A percentile compares a stretch with the other conserved stretches of the same genome.
Conservation (phyloP, 2,888 invertebrate genomes). For the Lordiphosa andalusiaca region DNA sequence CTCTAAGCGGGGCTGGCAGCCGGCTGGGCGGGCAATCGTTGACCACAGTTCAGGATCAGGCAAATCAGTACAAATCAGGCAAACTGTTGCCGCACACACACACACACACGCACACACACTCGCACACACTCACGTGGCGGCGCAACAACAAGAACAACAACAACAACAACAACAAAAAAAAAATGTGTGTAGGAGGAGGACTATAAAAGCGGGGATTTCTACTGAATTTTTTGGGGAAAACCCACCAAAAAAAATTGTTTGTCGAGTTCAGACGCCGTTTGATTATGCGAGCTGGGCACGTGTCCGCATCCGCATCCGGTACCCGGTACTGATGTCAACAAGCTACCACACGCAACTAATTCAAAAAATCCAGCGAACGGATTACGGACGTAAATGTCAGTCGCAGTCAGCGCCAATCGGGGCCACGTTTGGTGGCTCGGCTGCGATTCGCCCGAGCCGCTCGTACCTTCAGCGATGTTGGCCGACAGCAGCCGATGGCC, state of each 20-base stretch:
- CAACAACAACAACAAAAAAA: slow-evolving; percentile 6
- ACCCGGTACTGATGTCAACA: slow-evolving; percentile 77
- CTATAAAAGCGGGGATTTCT: background rate
- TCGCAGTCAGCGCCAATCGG: slow-evolving; percentile 13
- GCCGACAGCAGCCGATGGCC: background rate
- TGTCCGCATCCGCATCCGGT: slow-evolving; percentile 48
- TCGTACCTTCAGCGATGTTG: background rate
- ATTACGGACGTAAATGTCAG: slow-evolving; percentile 59
- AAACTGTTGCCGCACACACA: slow-evolving; percentile 28
- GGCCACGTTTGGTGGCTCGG: slow-evolving; percentile 2
- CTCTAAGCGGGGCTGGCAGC: slow-evolving; percentile 46
- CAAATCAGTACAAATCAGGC: slow-evolving; percentile 2
- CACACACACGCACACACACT: slow-evolving; percentile 20
- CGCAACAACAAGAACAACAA: slow-evolving; percentile 17
- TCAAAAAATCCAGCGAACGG: slow-evolving; percentile 75
- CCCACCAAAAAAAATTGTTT: slow-evolving; percentile 16
- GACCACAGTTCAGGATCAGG: slow-evolving; percentile 13
- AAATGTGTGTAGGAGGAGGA: background rate
- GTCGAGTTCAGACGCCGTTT: slow-evolving; percentile 19
- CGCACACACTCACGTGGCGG: slow-evolving; percentile 23
- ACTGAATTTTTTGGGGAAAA: slow-evolving; percentile 3
- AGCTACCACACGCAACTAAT: slow-evolving; percentile 78
- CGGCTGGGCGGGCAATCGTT: no score
- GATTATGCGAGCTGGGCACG: slow-evolving; percentile 41
- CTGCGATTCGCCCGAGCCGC: slow-evolving; percentile 3